phyloP scores from a whole-genome alignment of 2,888 invertebrate species.

The Calliphora vomitoria region DNA sequence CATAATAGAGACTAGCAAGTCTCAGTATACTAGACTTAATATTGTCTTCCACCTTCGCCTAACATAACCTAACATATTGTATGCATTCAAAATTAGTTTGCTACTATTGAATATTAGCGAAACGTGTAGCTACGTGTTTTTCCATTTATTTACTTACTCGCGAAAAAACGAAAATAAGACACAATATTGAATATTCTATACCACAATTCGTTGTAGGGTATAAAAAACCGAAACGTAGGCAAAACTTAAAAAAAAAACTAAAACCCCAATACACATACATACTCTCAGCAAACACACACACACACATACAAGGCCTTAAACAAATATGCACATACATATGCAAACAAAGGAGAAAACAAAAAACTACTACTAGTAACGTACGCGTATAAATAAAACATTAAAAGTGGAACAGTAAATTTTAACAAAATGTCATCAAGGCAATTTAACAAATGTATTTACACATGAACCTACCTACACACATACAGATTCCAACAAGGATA shows the following conservation, averaged over 20 bases:
- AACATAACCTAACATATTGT: no score
- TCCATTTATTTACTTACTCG: not conserved
- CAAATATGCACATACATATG: not conserved
- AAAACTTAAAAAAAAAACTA: conserved; percentile 36
- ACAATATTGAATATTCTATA: conserved; percentile 39
- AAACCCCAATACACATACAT: conserved; percentile 27
- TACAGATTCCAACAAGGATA: conserved; percentile 42
- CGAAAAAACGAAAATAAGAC: not conserved
- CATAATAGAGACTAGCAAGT: no score
- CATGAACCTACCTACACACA: conserved; percentile 60
- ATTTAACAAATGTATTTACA: conserved; percentile 73
- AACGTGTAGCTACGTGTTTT: not conserved
- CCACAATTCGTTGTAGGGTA: conserved; percentile 28
- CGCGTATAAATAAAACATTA: conserved; percentile 73
- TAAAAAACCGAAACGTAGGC: conserved; percentile 48
- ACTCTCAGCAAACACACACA: conserved; percentile 1
- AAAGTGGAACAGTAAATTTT: conserved; percentile 73
- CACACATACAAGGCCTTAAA: conserved; percentile 10
- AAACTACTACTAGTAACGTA: conserved; percentile 56
- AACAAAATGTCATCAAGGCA: conserved; percentile 73
- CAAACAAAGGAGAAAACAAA: conserved; percentile 33
- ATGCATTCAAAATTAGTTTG: not conserved
- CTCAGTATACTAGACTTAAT: no score
- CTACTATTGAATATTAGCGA: not conserved
- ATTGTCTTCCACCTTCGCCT: not conserved